Evolutionary conservation across 2,797 vertebrate species (phyloP).

Genomic region (Australoheros facetus): DNA sequence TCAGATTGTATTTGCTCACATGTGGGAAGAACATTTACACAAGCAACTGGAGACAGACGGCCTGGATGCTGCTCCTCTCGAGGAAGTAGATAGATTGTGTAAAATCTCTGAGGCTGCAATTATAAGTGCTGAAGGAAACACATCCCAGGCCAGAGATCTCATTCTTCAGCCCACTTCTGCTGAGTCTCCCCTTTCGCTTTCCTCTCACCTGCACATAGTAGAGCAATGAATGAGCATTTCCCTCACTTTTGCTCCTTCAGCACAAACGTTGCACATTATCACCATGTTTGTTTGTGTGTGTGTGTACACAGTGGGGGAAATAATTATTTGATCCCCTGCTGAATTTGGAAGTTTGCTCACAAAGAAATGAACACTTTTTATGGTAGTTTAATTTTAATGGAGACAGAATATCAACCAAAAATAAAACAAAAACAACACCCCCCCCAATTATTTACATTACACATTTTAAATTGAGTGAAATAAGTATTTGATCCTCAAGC

Average conservation of each 20-base stretch:
- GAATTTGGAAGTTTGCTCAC: too few relatives aligned
- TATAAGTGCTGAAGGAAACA: slow-evolving; percentile 55
- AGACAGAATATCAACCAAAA: too few relatives aligned
- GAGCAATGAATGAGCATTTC: slow-evolving; percentile 19
- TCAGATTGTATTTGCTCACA: slow-evolving; percentile 32
- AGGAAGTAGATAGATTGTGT: slow-evolving; percentile 5
- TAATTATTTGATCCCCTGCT: too few relatives aligned
- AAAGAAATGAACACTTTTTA: too few relatives aligned
- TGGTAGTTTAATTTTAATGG: too few relatives aligned
- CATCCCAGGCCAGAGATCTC: slow-evolving; percentile 20
- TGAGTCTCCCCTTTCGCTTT: slow-evolving; percentile 50
- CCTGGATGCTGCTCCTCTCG: slow-evolving; percentile 8
- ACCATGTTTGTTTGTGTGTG: not conserved
- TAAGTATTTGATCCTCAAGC: too few relatives aligned
- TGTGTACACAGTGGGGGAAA: too few relatives aligned
- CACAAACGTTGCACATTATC: slow-evolving; percentile 4
- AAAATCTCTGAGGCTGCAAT: slow-evolving; percentile 66
- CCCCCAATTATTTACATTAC: too few relatives aligned
- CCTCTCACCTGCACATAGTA: slow-evolving; percentile 40
- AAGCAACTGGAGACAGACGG: slow-evolving; percentile 35
- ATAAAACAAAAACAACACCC: too few relatives aligned
- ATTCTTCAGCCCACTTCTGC: slow-evolving; percentile 49
- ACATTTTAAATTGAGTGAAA: too few relatives aligned
- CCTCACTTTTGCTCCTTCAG: slow-evolving; percentile 26
- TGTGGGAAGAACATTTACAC: slow-evolving; percentile 22